Evolutionary conservation across 53 echinoderm and acorn worm genomes (phyloP), one percentile per base, ranked within the genome.

Genomic region (Astropecten irregularis): DNA sequence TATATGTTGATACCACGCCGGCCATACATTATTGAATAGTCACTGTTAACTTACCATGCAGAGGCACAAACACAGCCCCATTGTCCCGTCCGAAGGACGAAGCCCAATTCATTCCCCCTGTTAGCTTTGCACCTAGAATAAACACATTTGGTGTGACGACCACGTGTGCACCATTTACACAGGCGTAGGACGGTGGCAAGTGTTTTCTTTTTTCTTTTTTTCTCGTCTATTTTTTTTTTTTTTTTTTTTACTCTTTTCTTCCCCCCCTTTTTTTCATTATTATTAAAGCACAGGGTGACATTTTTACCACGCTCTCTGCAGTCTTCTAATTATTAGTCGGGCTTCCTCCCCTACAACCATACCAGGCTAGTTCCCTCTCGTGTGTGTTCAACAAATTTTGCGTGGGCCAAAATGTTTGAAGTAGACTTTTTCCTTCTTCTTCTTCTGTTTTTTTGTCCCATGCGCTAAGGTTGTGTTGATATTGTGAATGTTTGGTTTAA

Each of bases 71-170:
- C 77, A 77, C 28, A 26, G 77, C 18, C 60, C 77, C 77, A 61
- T 77, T 77, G 77, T 77, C 77, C 77, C 42, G 30, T 77, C 62
- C 48, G 3, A 15, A 23, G 47, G 47, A 59, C 77, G 60, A 62
- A 39, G 77, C 62, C 77, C 77, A 77, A 77, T 77, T 77, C 77
- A 77, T 77, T 77, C 46, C 30, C 77, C 18, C 62, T 77, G 77
- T 77, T 77, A 77, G 77, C 77, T 59, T 77, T 77, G 60, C 77
- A 60, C 40, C 77, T 47, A 40, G 56, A 60, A 77, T 61, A 59
- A 77, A 77, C 77, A 77, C 77, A 77, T 77, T 77, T 77, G 77
- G 77, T 77, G 77, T 77, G 77, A 62, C 60, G 61, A 77, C 77
- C 77, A 77, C 77, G 77, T 61, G 62, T 77, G 40, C 62, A 44